Evolutionary conservation across 2,113 vertebrate genomes (phyloP).

Genomic region (Cynoglossus semilaevis): DNA sequence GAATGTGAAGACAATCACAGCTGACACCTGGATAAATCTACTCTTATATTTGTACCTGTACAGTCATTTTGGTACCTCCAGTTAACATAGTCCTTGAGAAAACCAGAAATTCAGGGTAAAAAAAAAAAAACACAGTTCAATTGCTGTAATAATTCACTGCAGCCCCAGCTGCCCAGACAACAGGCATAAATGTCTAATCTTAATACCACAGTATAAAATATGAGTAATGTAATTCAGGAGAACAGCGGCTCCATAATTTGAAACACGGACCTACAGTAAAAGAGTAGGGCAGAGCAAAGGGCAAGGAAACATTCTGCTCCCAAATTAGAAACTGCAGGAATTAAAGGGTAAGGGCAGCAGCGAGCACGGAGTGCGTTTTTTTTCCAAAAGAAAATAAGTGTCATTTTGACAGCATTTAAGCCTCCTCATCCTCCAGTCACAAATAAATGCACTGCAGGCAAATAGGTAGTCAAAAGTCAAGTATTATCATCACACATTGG

Average conservation of each 20-base stretch:
- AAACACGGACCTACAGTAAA: slow-evolving; percentile 14
- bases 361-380: slow-evolving; percentile 44
- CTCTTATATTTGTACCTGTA: too few species aligned
- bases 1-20: too few species aligned
- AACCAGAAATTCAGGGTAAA: too few species aligned
- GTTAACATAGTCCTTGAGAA: too few species aligned
- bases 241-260: not conserved
- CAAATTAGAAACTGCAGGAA: slow-evolving; percentile 46
- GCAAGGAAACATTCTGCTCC: slow-evolving; percentile 9
- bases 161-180: too few species aligned
- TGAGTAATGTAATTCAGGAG: slow-evolving; percentile 3
- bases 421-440: slow-evolving; percentile 32
- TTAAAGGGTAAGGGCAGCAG: slow-evolving; percentile 28
- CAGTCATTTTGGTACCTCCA: too few species aligned
- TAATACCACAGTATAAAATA: slow-evolving; percentile 1
- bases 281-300: slow-evolving; percentile 11
- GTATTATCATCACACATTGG: slow-evolving; percentile 56
- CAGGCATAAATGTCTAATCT: too few species aligned
- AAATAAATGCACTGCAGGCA: slow-evolving; percentile 41
- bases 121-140: too few species aligned
- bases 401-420: slow-evolving; percentile 31
- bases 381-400: slow-evolving; percentile 53
- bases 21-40: too few species aligned
- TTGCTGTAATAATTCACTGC: too few species aligned
- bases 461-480: slow-evolving; percentile 35